Base-by-base conservation (phyloP, 30 jellyfish, hydroid and myxozoan species). In the Turritopsis dohrnii region DNA sequence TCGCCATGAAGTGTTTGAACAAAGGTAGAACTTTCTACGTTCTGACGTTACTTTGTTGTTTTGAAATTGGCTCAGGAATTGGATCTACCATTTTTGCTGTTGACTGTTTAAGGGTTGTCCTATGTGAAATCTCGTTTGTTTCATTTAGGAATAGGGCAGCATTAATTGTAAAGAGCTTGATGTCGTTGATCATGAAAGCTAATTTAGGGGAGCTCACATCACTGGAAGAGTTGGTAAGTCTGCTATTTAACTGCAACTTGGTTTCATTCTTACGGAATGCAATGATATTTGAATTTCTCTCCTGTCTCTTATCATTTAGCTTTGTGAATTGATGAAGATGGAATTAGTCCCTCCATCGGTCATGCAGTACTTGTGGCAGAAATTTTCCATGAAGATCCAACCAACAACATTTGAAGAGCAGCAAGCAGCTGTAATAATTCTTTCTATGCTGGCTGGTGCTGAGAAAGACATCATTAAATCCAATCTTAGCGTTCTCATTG, bases 381-480 rank as follows among this genome's bases (percentile, higher is more conserved):
- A 88, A 29, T 91, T 91, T 76, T 79, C 97, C 5, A 52, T 91
- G 83, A 91, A 91, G 88, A 76, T 87, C n/a, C 95, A 90, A 21
- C 96, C 85, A 54, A 85, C 96, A 53, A 75, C 94, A 18, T 85
- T 81, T 1, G 85, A 82, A 71, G 98, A 93, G 75, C 90, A 95
- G 53, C 93, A 95, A 28, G 96, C 96, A 18, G 92, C 98, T 21
- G 66, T 93, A 16, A 71, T 84, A 25, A 87, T 93, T 19, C 80
- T 93, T 28, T 95, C 97, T n/a, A 93, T 93, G 98, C 74, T 93
- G 74, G 96, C 96, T 1, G 95, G 98, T 52, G 98, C 96, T 60
- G 96, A 93, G 60, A 81, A 66, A 21, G 90, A 90, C 71, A 93
- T 93, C 66, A 89, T 93, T 16, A 85, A 86, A 66, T 89, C 97